phyloP scores from a whole-genome alignment of 1,140 invertebrate genomes.

The Neocloeon triangulifer region DNA sequence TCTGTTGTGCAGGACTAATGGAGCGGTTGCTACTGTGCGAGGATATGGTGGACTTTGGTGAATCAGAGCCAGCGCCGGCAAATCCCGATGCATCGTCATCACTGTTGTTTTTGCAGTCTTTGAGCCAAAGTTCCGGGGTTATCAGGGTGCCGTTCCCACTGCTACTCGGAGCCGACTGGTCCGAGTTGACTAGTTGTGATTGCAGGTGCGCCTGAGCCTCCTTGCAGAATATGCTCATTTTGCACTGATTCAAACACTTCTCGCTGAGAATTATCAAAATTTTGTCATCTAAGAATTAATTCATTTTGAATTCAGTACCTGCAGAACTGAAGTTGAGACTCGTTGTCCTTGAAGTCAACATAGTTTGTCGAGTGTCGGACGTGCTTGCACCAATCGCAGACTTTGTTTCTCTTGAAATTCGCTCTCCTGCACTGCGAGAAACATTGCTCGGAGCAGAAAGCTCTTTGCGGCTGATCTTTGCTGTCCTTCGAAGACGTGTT shows the following conservation, averaged over 20 bases:
- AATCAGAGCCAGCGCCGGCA: conserved; percentile 18
- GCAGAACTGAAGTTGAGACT: conserved; percentile 53
- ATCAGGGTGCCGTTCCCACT: conserved; percentile 31
- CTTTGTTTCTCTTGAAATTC: conserved; percentile 73
- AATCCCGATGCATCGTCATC: conserved; percentile 13
- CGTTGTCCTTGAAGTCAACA: conserved; percentile 62
- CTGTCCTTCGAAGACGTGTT: no score
- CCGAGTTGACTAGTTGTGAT: conserved; percentile 33
- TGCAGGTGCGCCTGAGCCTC: conserved; percentile 75
- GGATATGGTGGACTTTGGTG: not conserved
- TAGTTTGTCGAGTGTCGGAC: conserved; percentile 77
- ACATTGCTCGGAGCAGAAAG: conserved; percentile 70
- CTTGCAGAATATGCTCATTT: conserved; percentile 86
- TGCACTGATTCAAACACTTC: conserved; percentile 85
- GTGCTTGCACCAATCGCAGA: conserved; percentile 85
- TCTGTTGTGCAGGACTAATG: conserved; percentile 1
- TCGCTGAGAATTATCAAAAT: no score
- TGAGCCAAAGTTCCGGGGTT: conserved; percentile 68
- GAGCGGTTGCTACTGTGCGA: not conserved
- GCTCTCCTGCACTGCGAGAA: conserved; percentile 69
- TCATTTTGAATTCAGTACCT: no score
- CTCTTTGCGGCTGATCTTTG: conserved; percentile 17
- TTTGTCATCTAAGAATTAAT: no score
- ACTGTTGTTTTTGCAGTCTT: conserved; percentile 30
- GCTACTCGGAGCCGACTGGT: conserved; percentile 16